Evolutionary conservation across 1,140 invertebrate species (phyloP).

Genomic region (Cotesia chilonis): DNA sequence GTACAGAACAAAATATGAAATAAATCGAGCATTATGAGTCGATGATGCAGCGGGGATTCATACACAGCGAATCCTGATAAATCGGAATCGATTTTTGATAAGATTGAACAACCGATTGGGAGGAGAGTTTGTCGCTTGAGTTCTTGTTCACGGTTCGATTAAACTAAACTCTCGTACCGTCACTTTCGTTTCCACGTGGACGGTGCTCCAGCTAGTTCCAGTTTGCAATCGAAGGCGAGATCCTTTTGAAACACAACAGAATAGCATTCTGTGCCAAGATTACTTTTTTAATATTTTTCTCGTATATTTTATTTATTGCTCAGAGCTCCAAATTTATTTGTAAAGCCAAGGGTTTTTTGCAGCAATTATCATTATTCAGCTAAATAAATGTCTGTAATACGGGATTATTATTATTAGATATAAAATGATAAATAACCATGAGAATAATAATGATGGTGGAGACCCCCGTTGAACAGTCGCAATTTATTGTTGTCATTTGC

Average conservation of each 20-base stretch:
- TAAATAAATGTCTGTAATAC: too few species aligned
- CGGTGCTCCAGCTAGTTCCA: neutral
- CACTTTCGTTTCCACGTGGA: slow-evolving; percentile 31
- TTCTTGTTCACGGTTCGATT: slow-evolving; percentile 31
- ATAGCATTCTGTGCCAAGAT: too few species aligned
- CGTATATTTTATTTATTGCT: too few species aligned
- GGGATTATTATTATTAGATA: too few species aligned
- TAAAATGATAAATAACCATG: too few species aligned
- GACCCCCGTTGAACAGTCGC: neutral
- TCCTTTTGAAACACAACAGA: too few species aligned
- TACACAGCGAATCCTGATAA: slow-evolving; percentile 32
- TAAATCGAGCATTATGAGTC: slow-evolving; percentile 40
- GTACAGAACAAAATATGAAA: slow-evolving; percentile 30
- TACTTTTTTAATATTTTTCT: too few species aligned
- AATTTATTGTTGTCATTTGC: slow-evolving; percentile 15
- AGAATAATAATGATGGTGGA: too few species aligned
- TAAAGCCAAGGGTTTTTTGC: too few species aligned
- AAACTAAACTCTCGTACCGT: slow-evolving; percentile 33
- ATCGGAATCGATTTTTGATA: slow-evolving; percentile 42
- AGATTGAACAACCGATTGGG: slow-evolving; percentile 29
- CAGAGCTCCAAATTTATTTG: too few species aligned
- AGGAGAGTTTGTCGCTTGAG: slow-evolving; percentile 23
- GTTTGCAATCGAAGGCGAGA: too few species aligned
- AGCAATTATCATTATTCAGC: too few species aligned
- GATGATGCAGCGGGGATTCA: slow-evolving; percentile 20